phyloP scores from a whole-genome alignment of 2,113 vertebrate genomes.

The Clupea harengus region DNA sequence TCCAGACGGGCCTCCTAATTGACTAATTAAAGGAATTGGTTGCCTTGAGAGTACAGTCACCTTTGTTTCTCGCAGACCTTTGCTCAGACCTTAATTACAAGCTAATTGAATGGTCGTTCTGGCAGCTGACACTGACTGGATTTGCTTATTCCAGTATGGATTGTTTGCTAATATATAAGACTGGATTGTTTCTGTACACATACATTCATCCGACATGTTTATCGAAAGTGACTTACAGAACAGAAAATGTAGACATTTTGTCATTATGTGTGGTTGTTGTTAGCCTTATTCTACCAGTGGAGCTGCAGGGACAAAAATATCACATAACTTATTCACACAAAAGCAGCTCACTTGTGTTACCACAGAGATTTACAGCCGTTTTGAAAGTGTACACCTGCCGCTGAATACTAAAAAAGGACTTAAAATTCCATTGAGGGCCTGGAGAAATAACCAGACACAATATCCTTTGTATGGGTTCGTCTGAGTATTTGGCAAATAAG shows the following conservation, averaged over 20 bases:
- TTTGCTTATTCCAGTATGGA: neutral
- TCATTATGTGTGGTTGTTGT: neutral
- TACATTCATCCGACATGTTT: neutral
- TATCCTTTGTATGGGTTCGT: neutral
- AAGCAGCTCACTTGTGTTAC: neutral
- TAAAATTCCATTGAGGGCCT: neutral
- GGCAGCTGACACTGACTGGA: neutral
- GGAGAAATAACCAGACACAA: neutral
- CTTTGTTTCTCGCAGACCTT: slow-evolving; percentile 2
- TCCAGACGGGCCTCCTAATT: neutral
- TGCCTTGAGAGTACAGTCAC: slow-evolving; percentile 5
- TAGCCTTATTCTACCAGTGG: neutral
- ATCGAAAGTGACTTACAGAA: neutral
- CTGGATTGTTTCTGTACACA: neutral
- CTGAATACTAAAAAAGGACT: neutral
- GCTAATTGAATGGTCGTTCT: neutral
- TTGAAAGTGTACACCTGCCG: neutral
- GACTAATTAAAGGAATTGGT: neutral
- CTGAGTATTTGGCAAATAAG: neutral
- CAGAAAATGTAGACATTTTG: neutral
- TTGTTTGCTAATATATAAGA: neutral
- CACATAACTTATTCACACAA: too few species aligned
- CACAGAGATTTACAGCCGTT: neutral
- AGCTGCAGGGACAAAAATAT: too few species aligned
- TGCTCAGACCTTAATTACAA: neutral